A percentile compares a stretch with the other conserved stretches of the same genome.
Evolutionary conservation across 2,797 vertebrate species (phyloP).

Genomic region (Manis pentadactyla): DNA sequence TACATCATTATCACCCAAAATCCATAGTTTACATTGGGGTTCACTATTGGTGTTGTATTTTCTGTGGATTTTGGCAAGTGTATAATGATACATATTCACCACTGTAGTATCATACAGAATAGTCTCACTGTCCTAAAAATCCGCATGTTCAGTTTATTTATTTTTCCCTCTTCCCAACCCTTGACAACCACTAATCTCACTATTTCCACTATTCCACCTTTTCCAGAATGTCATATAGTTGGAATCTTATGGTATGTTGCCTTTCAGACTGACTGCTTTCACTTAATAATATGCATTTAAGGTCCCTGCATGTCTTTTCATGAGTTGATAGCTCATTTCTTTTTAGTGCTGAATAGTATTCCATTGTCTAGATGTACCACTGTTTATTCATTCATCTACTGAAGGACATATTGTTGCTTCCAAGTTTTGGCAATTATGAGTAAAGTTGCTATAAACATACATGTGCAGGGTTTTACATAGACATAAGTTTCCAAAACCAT

Average conservation of each 20-base stretch:
- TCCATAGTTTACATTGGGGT: not conserved
- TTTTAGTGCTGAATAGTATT: not conserved
- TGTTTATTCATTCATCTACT: not conserved
- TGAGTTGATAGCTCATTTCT: not conserved
- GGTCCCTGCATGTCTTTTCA: not conserved
- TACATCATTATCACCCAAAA: not conserved
- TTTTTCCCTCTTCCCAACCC: not conserved
- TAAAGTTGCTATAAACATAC: not conserved
- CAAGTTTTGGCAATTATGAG: not conserved
- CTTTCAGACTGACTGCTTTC: not conserved
- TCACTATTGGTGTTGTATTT: not conserved
- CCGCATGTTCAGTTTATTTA: not conserved
- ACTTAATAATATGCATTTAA: not conserved
- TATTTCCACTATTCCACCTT: not conserved
- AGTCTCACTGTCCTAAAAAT: not conserved
- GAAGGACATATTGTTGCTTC: not conserved
- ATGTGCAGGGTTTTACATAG: not conserved
- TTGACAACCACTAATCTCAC: not conserved
- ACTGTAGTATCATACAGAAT: not conserved
- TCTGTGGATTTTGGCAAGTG: not conserved
- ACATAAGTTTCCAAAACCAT: not conserved
- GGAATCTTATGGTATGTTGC: not conserved
- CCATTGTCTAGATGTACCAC: not conserved
- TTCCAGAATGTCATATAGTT: not conserved
- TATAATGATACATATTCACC: not conserved